Evolutionary conservation across 1,140 invertebrate species (phyloP).

Genomic region (Limonius californicus): DNA sequence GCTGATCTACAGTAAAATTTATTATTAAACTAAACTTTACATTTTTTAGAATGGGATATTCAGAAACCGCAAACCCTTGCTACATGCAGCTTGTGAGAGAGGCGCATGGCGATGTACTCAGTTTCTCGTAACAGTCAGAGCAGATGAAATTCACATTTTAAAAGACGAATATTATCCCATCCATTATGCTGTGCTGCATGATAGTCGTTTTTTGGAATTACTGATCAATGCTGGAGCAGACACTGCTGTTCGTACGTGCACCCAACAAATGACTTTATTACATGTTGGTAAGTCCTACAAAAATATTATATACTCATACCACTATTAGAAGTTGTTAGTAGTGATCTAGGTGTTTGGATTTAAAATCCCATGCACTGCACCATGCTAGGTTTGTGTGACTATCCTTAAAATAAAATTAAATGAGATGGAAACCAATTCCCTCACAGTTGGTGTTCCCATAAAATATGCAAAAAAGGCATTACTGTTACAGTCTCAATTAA

Average conservation of each 20-base stretch:
- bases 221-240: slow-evolving; percentile 63
- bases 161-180: slow-evolving; percentile 76
- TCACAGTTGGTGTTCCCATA: too few relatives aligned
- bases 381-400: too few relatives aligned
- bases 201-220: slow-evolving; percentile 63
- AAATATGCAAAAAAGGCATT: too few relatives aligned
- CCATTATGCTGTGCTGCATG: slow-evolving; percentile 66
- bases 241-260: slow-evolving; percentile 64
- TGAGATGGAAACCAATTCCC: too few relatives aligned
- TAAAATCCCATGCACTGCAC: too few relatives aligned
- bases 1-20: too few relatives aligned
- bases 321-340: too few relatives aligned
- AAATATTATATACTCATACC: too few relatives aligned
- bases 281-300: slow-evolving; percentile 54
- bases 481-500: too few relatives aligned
- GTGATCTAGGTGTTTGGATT: too few relatives aligned
- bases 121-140: slow-evolving; percentile 58
- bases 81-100: slow-evolving; percentile 63
- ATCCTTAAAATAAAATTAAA: too few relatives aligned
- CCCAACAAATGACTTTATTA: slow-evolving; percentile 69
- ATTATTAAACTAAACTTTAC: too few relatives aligned
- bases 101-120: slow-evolving; percentile 69
- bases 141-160: slow-evolving; percentile 68
- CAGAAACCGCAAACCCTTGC: slow-evolving; percentile 55
- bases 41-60: slow-evolving; percentile 49